Percentiles rank a stretch among this genome's conserved stretches.
These are phyloP conservation scores for Oncopeltus fasciatus DNA, from an alignment of 1,140 invertebrate genomes.

Conservation along the genomic window DNA sequence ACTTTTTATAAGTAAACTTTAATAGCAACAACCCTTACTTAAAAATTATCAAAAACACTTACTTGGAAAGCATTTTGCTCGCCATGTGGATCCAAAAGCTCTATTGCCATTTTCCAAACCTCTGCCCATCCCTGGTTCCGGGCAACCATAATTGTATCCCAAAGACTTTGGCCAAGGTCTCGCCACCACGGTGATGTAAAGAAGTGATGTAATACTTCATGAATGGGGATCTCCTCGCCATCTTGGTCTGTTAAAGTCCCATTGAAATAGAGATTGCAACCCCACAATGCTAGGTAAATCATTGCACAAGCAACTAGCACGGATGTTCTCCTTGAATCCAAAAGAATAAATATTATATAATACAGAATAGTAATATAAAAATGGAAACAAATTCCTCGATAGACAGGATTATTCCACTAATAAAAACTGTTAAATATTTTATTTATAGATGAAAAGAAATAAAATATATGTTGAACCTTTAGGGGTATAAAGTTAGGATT, in stretches of 20 bases:
- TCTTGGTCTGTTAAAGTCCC: slow-evolving; percentile 70
- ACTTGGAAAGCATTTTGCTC: slow-evolving; percentile 82
- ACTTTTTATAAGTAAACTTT: too few relatives aligned
- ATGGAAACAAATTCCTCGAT: neutral
- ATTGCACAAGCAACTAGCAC: slow-evolving; percentile 41
- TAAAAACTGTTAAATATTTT: too few relatives aligned
- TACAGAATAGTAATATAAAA: neutral
- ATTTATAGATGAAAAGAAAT: too few relatives aligned
- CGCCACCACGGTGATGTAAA: slow-evolving; percentile 69
- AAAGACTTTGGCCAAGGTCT: slow-evolving; percentile 51
- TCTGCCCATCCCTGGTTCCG: slow-evolving; percentile 62
- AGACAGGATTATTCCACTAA: too few relatives aligned
- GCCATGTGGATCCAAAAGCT: slow-evolving; percentile 72
- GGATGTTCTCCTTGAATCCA: slow-evolving; percentile 30
- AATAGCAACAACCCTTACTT: too few relatives aligned
- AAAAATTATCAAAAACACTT: slow-evolving; percentile 12
- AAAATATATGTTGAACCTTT: neutral
- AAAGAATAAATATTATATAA: too few relatives aligned
- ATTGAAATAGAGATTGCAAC: slow-evolving; percentile 76
- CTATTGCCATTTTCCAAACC: slow-evolving; percentile 73
- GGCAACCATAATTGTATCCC: slow-evolving; percentile 58
- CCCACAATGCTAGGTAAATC: slow-evolving; percentile 59
- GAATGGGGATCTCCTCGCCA: slow-evolving; percentile 71
- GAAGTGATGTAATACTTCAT: slow-evolving; percentile 78
- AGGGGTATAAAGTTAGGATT: too few relatives aligned